Base-by-base conservation (phyloP, 2,797 vertebrate species). In the Limosa lapponica region DNA sequence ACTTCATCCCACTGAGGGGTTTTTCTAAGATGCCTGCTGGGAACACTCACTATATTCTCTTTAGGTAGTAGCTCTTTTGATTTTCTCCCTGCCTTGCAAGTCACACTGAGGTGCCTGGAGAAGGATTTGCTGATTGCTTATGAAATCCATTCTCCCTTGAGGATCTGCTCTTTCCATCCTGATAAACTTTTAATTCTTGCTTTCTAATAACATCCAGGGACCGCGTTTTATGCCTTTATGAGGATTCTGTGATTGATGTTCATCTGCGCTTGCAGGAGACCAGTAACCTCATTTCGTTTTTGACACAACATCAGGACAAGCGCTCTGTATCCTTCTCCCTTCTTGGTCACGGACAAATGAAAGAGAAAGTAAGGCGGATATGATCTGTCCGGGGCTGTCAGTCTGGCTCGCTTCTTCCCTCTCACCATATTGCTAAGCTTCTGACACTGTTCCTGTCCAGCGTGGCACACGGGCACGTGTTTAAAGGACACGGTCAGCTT, bases 181-280 rank as follows among this genome's bases (percentile, higher is more conserved):
- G 92, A 97, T 96, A 95, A 96, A 97, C 96, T 96, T 95, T 81
- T 95, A 93, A 96, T 97, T 93, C 79, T 82, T 70, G 80, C 87
- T 92, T 91, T 90, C 78, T 55, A 84, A 48, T 86, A 84, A 77
- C 27, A 55, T 52, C 0, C 1, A 79, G 80, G 59, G 78, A 58
- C 71, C 52, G 73, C 27, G 61, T 62, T 74, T 66, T 83, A 22
- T 62, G 62, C 77, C 64, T 95, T 62, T 74, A 22, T 83, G 87
- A 93, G 81, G 55, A 36, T 34, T 90, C 79, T 66, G 69, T 93
- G 91, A 90, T 17, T 94, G 90, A 94, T 79, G 70, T 74, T 94
- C 70, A 16, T 54, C 70, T 72, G 80, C 0, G 25, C 90, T 90
- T 44, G 82, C 78, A 71, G 89, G 73, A 91, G 66, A 52, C 58